Conservation (phyloP, 2,888 invertebrate genomes). For the Brachynemurus nebulosus region DNA sequence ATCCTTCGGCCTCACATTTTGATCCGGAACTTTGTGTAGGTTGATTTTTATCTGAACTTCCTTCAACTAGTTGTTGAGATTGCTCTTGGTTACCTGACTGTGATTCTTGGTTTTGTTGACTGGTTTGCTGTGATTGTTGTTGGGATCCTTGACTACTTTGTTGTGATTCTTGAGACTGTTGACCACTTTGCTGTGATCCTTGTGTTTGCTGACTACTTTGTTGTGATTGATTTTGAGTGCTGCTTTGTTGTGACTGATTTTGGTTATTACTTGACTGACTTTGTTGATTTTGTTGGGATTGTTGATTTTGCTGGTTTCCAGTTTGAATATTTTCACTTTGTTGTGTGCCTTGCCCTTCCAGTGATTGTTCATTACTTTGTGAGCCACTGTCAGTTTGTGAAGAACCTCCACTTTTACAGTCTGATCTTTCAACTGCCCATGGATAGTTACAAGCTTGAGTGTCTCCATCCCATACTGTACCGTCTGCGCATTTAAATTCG, state of each 20-base stretch:
- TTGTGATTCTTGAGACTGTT: neutral
- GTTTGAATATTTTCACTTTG: neutral
- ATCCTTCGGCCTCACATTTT: constrained; percentile 51
- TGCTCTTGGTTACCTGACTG: neutral
- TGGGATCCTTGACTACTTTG: neutral
- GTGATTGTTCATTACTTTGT: constrained; percentile 6
- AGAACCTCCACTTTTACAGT: no score
- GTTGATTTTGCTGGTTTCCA: neutral
- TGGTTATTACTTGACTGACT: neutral
- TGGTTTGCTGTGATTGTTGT: neutral
- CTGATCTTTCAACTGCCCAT: constrained; percentile 32
- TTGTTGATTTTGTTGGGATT: neutral
- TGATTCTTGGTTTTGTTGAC: neutral
- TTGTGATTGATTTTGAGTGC: neutral
- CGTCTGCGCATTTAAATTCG: constrained; percentile 48
- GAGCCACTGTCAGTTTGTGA: neutral
- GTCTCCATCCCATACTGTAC: constrained; percentile 54
- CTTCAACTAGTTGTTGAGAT: neutral
- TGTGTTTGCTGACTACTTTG: constrained; percentile 3
- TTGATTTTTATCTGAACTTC: neutral
- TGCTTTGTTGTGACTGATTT: neutral
- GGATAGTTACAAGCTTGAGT: constrained; percentile 45
- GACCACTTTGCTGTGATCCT: neutral
- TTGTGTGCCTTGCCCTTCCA: neutral
- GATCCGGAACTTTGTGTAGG: constrained; percentile 18